Percentiles rank a stretch among this genome's conserved stretches.
These are phyloP conservation scores for Stictonetta naevosa DNA, from an alignment of 2,113 vertebrate genomes.

Conservation along the genomic window DNA sequence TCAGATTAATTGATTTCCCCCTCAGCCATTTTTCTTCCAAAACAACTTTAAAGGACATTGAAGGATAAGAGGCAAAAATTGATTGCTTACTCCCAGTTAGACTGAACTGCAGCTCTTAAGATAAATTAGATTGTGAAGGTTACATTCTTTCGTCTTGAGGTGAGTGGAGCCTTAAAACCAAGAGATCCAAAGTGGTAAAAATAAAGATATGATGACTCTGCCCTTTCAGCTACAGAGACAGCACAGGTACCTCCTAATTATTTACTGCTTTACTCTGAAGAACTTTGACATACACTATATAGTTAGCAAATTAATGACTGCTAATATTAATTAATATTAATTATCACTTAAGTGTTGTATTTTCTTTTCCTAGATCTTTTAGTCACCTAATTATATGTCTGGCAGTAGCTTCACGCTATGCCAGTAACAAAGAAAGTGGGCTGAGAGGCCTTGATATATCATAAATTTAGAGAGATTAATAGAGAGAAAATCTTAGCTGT, in stretches of 20 bases:
- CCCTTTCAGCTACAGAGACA: neutral
- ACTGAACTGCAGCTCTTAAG: neutral
- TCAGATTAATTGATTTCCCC: neutral
- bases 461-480: slow-evolving; percentile 5
- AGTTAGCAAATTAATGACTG: neutral
- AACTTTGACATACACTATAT: neutral
- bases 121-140: neutral
- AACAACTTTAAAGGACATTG: neutral
- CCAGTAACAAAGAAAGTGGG: neutral
- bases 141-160: neutral
- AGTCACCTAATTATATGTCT: neutral
- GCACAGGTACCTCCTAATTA: neutral
- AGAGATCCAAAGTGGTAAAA: neutral
- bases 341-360: neutral
- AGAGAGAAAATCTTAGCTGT: neutral
- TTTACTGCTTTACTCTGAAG: neutral
- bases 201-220: neutral
- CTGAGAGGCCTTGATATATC: neutral
- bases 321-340: neutral
- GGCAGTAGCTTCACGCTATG: neutral
- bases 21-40: neutral
- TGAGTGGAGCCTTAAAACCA: neutral
- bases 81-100: neutral
- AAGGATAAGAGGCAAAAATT: slow-evolving; percentile 1
- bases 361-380: neutral